Base-by-base conservation (phyloP, 2,113 vertebrate genomes). In the Halcyon senegalensis region DNA sequence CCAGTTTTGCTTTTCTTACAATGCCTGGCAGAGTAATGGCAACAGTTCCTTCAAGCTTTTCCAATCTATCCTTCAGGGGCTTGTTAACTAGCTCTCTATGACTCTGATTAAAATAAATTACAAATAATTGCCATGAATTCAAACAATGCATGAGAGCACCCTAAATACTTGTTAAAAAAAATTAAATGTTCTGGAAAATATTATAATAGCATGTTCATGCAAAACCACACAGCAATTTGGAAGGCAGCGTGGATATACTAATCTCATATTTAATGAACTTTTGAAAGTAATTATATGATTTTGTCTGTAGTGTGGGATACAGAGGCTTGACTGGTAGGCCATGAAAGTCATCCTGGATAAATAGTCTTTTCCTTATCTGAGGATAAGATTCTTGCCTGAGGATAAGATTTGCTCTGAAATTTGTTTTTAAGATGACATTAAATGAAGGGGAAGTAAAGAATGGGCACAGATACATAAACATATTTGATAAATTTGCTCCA, bases 91-190 rank as follows among this genome's bases (percentile, higher is more conserved):
- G 35, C 10, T 89, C 43, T 81, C 56, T 53, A n/a, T 55, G 76
- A 39, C 19, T 92, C 76, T 60, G 68, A 92, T 87, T 92, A 93
- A 95, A 94, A 94, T 88, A 94, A 93, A 94, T 84, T 95, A 44
- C 48, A 87, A 94, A 90, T 79, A 69, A 92, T 87, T 87, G 48
- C 43, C 35, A n/a, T 89, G 25, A 92, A 89, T 55, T 66, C 56
- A 62, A 92, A 89, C 33, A 93, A 87, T 7, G 8, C 69, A 37
- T 81, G 77, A 93, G 48, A 96, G 56, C 81, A 18, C 13, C n/a
- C 51, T 89, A 93, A 96, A 92, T 75, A 93, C 51, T 81, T 81
- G 46, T 92, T 72, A 33, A 69, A 74, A 87, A 87, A 87, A 84
- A 51, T 27, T 39, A 81, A 90, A 88, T 53, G 31, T 87, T 94